phyloP scores from a whole-genome alignment of 2,888 invertebrate genomes.

The Teleogryllus oceanicus region DNA sequence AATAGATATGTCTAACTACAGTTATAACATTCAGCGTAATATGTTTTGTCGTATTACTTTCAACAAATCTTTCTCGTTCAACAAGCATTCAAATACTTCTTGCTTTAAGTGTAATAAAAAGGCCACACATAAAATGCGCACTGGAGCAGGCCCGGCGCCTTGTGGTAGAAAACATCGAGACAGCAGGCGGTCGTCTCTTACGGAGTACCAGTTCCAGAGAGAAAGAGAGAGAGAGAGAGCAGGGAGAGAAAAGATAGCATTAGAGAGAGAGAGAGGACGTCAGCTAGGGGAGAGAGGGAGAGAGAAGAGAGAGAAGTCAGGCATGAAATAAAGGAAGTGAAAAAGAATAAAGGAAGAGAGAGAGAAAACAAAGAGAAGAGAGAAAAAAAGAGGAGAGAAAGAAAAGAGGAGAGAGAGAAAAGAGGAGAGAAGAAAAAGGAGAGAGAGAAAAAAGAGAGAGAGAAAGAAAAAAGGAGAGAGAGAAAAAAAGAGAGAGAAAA shows the following conservation, averaged over 20 bases:
- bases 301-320: background rate
- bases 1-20: conserved; percentile 29
- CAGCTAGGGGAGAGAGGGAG: background rate
- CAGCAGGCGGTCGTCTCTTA: background rate
- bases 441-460: background rate
- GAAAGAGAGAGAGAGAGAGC: background rate
- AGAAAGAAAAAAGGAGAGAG: background rate
- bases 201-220: background rate
- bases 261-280: background rate
- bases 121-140: conserved; percentile 7
- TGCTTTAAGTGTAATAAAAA: conserved; percentile 4
- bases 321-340: background rate
- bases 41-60: conserved; percentile 25
- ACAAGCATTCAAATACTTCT: conserved; percentile 4
- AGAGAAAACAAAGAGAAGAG: background rate
- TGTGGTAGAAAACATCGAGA: background rate
- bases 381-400: background rate
- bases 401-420: background rate
- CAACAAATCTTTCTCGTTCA: conserved; percentile 22
- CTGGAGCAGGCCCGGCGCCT: background rate
- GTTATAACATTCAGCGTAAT: conserved; percentile 27
- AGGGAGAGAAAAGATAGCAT: background rate
- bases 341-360: background rate
- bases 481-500: background rate
- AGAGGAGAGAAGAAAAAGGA: background rate